A percentile compares a stretch with the other conserved stretches of the same genome.
phyloP scores from a whole-genome alignment of 2,113 vertebrate species.

The Emydocephalus ijimae region DNA sequence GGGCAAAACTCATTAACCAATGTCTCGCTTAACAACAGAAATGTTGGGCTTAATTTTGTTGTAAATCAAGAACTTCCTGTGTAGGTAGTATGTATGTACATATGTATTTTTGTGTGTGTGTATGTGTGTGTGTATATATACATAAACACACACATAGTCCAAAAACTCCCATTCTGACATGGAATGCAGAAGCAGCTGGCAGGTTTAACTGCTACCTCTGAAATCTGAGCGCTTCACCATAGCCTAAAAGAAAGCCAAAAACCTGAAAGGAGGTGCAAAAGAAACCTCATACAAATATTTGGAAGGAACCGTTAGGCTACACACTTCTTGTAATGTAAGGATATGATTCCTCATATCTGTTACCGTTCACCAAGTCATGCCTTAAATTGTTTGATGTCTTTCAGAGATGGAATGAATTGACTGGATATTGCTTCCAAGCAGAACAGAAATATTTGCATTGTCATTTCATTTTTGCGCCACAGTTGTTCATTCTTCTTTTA shows the following conservation, averaged over 20 bases:
- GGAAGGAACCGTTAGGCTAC: constrained; percentile 23
- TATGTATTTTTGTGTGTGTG: too few relatives aligned
- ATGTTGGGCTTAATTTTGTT: too few relatives aligned
- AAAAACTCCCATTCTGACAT: too few relatives aligned
- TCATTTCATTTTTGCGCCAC: not conserved
- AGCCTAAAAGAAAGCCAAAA: constrained; percentile 10
- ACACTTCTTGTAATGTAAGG: constrained; percentile 29
- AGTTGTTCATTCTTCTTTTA: not conserved
- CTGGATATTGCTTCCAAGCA: constrained; percentile 19
- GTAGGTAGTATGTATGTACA: too few relatives aligned
- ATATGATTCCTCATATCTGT: constrained; percentile 28
- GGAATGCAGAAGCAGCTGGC: not conserved
- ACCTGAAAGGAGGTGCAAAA: constrained; percentile 44
- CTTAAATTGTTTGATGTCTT: constrained; percentile 26
- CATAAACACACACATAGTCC: too few relatives aligned
- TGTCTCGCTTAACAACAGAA: too few relatives aligned
- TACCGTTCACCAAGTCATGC: not conserved
- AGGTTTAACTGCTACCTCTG: constrained; percentile 15
- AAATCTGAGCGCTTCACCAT: constrained; percentile 26
- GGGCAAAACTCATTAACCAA: too few relatives aligned
- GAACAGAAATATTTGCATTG: constrained; percentile 9
- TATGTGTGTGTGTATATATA: too few relatives aligned
- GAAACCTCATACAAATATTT: constrained; percentile 11
- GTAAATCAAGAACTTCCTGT: too few relatives aligned
- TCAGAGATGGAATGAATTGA: constrained; percentile 20